Evolutionary conservation across 2,113 vertebrate genomes (phyloP), one percentile per base, ranked within the genome.

Genomic region (Neolamprologus sp.): DNA sequence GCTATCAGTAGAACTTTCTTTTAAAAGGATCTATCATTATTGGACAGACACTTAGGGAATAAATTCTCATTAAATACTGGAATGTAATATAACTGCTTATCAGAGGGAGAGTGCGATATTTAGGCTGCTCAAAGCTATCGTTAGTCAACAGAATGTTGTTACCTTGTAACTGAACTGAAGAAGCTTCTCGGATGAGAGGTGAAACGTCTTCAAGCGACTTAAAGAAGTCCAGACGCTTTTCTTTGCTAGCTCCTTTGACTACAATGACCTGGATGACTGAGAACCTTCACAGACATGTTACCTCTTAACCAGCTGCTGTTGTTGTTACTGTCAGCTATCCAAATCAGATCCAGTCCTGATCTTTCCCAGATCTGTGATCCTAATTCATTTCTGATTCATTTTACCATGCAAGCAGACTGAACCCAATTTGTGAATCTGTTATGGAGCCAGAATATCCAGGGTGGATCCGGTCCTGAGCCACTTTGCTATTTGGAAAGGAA

Each of bases 111-210:
- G 63, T 68, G 33, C 3, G 0, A 68, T 68, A 5, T 68, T 68
- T 68, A 68, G 63, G 33, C 33, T 40, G 19, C 33, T 68, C 33
- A 40, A 40, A 40, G 19, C 33, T 40, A 21, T 21, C 2, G 0
- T 40, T 68, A 1, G 35, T 37, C 3, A 0, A 40, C 60, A 65
- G 60, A 21, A 65, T 37, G 4, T 0, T 21, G 19, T 65, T 37
- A 21, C 4, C 33, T 63, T 35, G 17, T 63, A 63, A 3, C 16
- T 28, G 55, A 57, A 57, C 23, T 28, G 55, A 58, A 58, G 55
- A 58, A 58, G 55, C 55, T 57, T 58, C 23, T 58, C 3, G 4
- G 23, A 58, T 58, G 55, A 58, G 55, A 58, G 23, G 23, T 58
- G 4, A 58, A 58, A 58, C 7, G 4, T 58, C 55, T 58, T 58